Conservation (phyloP, 2,888 invertebrate genomes). For the Tubulanus polymorphus region DNA sequence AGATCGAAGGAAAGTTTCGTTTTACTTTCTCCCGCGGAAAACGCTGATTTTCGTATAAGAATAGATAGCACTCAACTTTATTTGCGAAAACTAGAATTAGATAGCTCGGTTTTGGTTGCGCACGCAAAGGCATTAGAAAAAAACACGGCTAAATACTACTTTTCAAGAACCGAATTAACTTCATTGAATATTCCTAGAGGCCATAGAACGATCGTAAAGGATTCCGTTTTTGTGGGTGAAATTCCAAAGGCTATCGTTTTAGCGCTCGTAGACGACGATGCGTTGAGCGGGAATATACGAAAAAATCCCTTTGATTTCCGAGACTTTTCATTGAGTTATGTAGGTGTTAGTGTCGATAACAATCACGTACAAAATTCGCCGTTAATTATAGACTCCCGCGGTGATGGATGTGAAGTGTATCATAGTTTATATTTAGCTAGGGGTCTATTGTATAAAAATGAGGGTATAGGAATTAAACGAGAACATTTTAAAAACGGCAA, state of each 20-base stretch:
- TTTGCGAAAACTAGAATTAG: background rate
- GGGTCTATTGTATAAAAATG: background rate
- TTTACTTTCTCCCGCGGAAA: background rate
- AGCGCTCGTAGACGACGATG: background rate
- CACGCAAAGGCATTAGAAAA: background rate
- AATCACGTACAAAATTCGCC: too few relatives aligned
- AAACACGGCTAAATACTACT: slow-evolving; percentile 2
- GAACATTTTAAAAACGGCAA: background rate
- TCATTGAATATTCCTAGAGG: background rate
- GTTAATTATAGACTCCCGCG: too few relatives aligned
- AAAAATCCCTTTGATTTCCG: background rate
- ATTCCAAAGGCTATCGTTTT: background rate
- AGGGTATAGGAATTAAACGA: background rate
- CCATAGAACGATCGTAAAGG: background rate
- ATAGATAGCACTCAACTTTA: background rate
- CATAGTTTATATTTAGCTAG: background rate
- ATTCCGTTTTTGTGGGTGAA: background rate
- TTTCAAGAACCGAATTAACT: background rate
- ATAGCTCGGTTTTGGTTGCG: background rate
- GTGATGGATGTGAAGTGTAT: too few relatives aligned
- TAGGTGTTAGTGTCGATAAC: background rate
- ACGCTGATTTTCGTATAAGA: background rate
- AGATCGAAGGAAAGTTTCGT: background rate
- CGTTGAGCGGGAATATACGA: background rate
- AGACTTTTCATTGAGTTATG: background rate